Evolutionary conservation across 2,113 vertebrate species (phyloP).

Genomic region (Chlorodrepanis virens): DNA sequence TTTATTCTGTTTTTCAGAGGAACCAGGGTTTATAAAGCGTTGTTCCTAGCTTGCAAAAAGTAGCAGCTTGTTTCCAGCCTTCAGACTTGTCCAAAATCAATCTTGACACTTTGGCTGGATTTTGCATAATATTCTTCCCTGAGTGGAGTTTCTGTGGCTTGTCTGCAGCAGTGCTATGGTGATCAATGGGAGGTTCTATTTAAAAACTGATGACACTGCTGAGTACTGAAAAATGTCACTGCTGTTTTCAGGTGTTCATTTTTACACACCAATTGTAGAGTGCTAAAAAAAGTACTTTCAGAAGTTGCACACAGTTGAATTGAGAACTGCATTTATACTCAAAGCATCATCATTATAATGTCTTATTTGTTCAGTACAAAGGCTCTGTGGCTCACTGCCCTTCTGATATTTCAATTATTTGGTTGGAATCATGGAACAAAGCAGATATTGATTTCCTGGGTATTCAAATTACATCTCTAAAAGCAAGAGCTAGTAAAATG

Average conservation of each 20-base stretch:
- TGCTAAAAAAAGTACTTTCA: conserved; percentile 25
- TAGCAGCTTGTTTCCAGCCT: background rate
- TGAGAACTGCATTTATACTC: background rate
- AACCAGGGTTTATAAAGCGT: background rate
- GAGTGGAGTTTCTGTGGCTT: background rate
- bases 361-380: conserved; percentile 61
- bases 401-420: conserved; percentile 78
- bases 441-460: conserved; percentile 73
- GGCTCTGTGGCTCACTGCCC: conserved; percentile 59
- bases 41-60: background rate
- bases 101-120: conserved; percentile 14
- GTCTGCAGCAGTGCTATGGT: background rate
- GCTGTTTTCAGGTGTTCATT: conserved; percentile 18
- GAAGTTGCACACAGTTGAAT: conserved; percentile 54
- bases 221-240: background rate
- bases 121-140: conserved; percentile 6
- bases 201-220: background rate
- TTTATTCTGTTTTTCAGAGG: background rate
- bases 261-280: background rate
- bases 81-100: conserved; percentile 22
- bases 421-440: conserved; percentile 70
- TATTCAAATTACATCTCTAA: conserved; percentile 71
- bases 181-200: background rate
- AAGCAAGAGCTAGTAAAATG: conserved; percentile 47
- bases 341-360: conserved; percentile 44